Evolutionary conservation across 2,113 vertebrate genomes (phyloP).

Genomic region (Thomomys bottae): DNA sequence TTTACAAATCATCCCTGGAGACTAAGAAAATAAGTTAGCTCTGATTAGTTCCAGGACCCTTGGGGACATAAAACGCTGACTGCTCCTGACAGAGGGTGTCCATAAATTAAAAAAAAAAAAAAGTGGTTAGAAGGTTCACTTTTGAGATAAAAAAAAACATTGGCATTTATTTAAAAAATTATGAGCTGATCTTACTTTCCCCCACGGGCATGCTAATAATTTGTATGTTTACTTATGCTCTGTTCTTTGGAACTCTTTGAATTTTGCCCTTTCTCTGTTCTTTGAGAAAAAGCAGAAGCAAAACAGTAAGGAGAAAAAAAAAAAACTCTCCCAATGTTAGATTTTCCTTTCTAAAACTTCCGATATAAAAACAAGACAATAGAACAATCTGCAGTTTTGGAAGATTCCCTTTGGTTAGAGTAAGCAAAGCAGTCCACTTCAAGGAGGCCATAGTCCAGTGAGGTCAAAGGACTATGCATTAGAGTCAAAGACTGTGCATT

Average conservation of each 20-base stretch:
- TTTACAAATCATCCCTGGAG: not conserved
- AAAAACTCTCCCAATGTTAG: no score
- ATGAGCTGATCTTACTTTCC: not conserved
- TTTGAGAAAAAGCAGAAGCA: not conserved
- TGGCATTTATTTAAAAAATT: slow-evolving; percentile 12
- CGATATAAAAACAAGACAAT: not conserved
- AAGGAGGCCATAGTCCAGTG: not conserved
- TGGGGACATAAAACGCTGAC: no score
- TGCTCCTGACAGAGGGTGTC: no score
- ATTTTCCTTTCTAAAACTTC: not conserved
- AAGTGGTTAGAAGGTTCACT: not conserved
- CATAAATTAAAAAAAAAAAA: no score
- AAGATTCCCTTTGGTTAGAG: not conserved
- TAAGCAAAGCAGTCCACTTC: not conserved
- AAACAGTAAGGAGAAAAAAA: no score
- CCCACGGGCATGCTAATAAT: not conserved
- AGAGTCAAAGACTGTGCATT: no score
- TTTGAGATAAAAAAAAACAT: not conserved
- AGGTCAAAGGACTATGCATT: no score
- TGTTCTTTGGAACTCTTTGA: not conserved
- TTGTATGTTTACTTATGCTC: not conserved
- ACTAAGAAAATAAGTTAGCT: not conserved
- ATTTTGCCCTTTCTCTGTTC: not conserved
- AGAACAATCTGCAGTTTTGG: not conserved
- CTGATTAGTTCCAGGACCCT: no score